Evolutionary conservation across 2,113 vertebrate genomes (phyloP).

Genomic region (Chloroceryle aenea): DNA sequence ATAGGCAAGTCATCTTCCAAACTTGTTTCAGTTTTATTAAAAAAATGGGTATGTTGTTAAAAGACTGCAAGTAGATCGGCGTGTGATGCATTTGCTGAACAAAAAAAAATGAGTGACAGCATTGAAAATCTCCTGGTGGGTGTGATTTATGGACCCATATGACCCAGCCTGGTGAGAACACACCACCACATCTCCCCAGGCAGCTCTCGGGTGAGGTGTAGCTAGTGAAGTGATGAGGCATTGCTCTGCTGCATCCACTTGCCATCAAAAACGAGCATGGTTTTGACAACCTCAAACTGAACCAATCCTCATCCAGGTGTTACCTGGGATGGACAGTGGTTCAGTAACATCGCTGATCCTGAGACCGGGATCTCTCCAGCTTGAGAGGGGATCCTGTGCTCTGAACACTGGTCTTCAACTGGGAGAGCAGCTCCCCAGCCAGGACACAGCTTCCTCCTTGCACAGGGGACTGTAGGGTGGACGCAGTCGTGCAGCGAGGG

Average conservation of each 20-base stretch:
- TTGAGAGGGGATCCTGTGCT: background rate
- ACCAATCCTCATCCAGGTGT: background rate
- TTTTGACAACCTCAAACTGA: background rate
- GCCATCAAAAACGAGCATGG: background rate
- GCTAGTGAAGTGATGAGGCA: background rate
- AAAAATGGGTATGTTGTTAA: background rate
- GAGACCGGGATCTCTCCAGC: background rate
- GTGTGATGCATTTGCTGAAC: background rate
- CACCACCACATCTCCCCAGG: background rate
- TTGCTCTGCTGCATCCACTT: background rate
- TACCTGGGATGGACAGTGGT: background rate
- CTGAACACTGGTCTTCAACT: background rate
- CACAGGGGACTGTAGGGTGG: accelerated
- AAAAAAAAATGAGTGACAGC: background rate
- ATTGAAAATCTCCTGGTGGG: background rate
- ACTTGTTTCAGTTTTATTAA: background rate
- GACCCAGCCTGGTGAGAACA: background rate
- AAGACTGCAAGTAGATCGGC: background rate
- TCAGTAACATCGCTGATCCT: background rate
- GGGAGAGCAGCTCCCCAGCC: background rate
- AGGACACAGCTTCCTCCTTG: background rate
- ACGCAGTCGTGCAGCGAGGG: accelerated
- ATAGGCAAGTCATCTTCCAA: background rate
- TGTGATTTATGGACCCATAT: background rate
- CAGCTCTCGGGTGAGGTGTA: background rate